Base-by-base conservation (phyloP, 2,113 vertebrate species). In the Salminus brasiliensis region DNA sequence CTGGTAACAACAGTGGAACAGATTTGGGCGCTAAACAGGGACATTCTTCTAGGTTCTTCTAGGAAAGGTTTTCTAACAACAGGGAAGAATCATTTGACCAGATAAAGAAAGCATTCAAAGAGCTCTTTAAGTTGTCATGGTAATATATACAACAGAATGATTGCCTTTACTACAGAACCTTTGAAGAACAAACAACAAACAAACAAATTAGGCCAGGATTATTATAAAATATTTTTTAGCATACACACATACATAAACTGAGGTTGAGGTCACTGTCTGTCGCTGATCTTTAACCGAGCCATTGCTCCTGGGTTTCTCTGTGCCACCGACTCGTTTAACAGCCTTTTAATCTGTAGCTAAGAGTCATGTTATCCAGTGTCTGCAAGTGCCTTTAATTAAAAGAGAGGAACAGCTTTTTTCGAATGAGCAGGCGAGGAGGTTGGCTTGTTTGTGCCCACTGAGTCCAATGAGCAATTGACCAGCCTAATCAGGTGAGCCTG, bases 401-500 rank as follows among this genome's bases (percentile, higher is more conserved):
- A 34, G 53, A 59, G 49, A 68, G 60, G 63, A 74, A 81, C 74
- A 23, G 79, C 70, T n/a, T 68, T 66, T 84, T 60, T 76, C 72
- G 12, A 71, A 81, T 62, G 55, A 23, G 73, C 76, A 80, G 76
- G 45, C 29, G 36, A 34, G 76, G 78, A 18, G 78, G 79, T 71
- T 72, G 80, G 78, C 79, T 71, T 72, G 80, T 47, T 76, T 76
- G 62, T 60, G 76, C 77, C 76, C 79, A 25, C 47, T 74, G 79
- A 80, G 77, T 79, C 72, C 84, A 76, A 66, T 62, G 68, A 68
- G 47, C 72, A 85, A 87, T 85, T 76, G 81, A 86, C 43, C 70
- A 25, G 60, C 12, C 52, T 59, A 79, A 79, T 83, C 82, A 83
- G 78, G 73, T 77, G 66, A 78, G 74, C 57, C 68, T 12, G 39